Percentiles rank a stretch among this genome's conserved stretches.
Conservation (phyloP, 2,113 vertebrate species). For the Emberiza fucata region DNA sequence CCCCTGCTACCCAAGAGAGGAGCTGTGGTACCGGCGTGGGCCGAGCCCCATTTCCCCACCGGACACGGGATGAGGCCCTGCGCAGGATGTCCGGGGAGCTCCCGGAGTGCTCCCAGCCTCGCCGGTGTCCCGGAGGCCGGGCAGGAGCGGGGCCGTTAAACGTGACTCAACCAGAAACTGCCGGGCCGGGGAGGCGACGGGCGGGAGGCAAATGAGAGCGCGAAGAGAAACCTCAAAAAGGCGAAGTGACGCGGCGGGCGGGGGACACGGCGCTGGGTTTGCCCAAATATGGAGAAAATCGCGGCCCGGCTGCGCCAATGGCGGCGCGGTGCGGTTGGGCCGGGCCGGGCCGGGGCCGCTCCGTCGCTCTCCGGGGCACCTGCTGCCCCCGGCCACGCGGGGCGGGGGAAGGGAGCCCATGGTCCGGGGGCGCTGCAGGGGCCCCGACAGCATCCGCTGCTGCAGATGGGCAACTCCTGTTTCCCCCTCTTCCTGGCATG, state of each 20-base stretch:
- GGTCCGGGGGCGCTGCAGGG: fast-evolving
- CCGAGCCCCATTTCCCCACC: fast-evolving
- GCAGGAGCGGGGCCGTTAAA: conserved; percentile 53
- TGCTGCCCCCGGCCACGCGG: neutral
- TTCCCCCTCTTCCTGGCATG: neutral
- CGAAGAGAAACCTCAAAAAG: conserved; percentile 75
- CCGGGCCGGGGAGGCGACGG: neutral
- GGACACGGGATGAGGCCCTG: fast-evolving
- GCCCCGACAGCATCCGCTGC: fast-evolving
- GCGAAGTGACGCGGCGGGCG: conserved; percentile 58
- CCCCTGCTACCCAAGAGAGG: neutral
- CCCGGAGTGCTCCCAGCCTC: neutral
- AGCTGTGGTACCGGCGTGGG: fast-evolving
- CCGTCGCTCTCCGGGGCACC: neutral
- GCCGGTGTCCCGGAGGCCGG: neutral
- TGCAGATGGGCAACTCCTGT: neutral
- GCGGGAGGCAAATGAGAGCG: conserved; percentile 48
- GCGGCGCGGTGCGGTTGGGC: neutral
- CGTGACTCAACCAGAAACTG: conserved; percentile 79
- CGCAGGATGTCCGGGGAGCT: neutral
- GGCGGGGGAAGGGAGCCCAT: neutral
- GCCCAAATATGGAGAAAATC: conserved; percentile 75
- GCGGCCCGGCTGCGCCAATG: conserved; percentile 21
- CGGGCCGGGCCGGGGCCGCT: neutral
- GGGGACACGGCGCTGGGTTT: neutral